Evolutionary conservation across 2,888 invertebrate genomes (phyloP), one percentile per base, ranked within the genome.

Genomic region (Zeuzera pyrina): DNA sequence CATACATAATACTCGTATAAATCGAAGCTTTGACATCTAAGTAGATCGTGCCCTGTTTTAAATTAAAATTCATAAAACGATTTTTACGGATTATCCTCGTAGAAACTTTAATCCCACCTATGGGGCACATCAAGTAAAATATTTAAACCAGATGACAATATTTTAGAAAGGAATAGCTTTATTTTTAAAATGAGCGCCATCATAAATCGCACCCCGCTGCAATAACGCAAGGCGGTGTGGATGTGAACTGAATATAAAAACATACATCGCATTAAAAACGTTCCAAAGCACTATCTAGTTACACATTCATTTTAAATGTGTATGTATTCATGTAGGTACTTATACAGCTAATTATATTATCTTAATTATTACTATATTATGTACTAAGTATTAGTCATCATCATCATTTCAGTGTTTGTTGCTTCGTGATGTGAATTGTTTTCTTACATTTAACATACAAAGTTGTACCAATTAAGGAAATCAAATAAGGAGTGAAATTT

Each of bases 131-230:
- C 69, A 71, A 71, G 68, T 73, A 64, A 77, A 79, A 78, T 78
- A 74, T 81, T 81, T 77, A 78, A 77, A 69, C 59, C 65, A 70
- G 68, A 78, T 76, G 81, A 79, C 79, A 73, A 74, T 83, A 79
- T 81, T 77, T 83, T 74, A 79, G 65, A 68, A 68, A 57, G n/a
- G 67, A 79, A 79, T 79, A 69, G 81, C 76, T 74, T 74, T 74
- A 78, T 78, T 77, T 73, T 76, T 69, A 74, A 78, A 79, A 69
- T 63, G 73, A 68, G 69, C 52, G 58, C 54, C 50, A 61, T 62
- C 68, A 68, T 78, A 81, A 79, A 78, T 79, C 67, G 63, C 58
- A 57, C 54, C 49, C 49, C 45, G 57, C 59, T 68, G 76, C 73
- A 74, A 81, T 81, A 79, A 77, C 72, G 65, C 58, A 61, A 59